phyloP scores from a whole-genome alignment of 2,797 vertebrate species.

The Podargus strigoides region DNA sequence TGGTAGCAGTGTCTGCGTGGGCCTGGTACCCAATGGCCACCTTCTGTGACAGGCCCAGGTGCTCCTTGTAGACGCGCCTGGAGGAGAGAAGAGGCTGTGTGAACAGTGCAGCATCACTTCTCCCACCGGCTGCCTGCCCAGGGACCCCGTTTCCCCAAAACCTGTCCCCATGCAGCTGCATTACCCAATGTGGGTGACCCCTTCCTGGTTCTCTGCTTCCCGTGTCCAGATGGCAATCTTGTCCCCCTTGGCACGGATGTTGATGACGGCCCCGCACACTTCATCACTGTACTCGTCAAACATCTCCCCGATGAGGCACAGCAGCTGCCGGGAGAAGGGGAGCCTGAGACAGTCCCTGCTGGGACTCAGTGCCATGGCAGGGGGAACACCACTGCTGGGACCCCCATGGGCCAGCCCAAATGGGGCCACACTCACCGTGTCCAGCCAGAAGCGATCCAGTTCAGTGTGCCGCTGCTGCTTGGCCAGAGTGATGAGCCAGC shows the following conservation, averaged over 20 bases:
- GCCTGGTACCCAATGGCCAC: constrained; percentile 85
- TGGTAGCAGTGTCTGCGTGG: constrained; percentile 83
- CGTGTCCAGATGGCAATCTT: constrained; percentile 86
- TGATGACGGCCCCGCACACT: constrained; percentile 84
- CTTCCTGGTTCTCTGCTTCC: constrained; percentile 78
- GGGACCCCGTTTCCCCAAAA: background rate
- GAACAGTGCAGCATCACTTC: fast-evolving
- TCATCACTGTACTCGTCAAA: constrained; percentile 77
- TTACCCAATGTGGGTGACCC: constrained; percentile 82
- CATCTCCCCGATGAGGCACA: constrained; percentile 84
- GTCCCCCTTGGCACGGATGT: constrained; percentile 83
- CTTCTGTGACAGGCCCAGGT: constrained; percentile 78
- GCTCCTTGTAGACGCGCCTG: constrained; percentile 82
- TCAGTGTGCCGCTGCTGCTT: constrained; percentile 82
- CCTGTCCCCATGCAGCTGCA: too few relatives aligned
- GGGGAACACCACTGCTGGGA: fast-evolving
- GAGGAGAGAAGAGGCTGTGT: background rate
- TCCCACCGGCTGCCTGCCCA: background rate
- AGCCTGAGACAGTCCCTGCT: fast-evolving
- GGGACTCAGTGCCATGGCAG: background rate
- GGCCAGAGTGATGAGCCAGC: constrained; percentile 84
- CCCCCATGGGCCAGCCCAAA: fast-evolving
- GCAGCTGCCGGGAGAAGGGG: constrained; percentile 63
- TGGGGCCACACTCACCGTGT: constrained; percentile 70
- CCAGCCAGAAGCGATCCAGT: constrained; percentile 83